Percentiles rank a stretch among this genome's conserved stretches.
These are phyloP conservation scores for Xylocopa sonorina DNA, from an alignment of 1,140 invertebrate genomes.

Conservation along the genomic window DNA sequence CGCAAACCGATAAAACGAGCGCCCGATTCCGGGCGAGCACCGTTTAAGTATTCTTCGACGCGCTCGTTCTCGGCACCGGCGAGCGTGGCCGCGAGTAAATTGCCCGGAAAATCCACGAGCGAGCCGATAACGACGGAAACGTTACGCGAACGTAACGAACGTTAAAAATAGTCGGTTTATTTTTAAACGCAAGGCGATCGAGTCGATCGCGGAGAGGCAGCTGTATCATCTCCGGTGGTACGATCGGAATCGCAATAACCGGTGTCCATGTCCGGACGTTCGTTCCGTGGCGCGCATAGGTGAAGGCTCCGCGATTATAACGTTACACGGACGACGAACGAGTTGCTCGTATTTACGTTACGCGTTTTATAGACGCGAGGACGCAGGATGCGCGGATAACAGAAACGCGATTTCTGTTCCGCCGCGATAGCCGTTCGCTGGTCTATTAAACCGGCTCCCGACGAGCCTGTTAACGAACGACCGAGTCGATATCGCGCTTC, in stretches of 20 bases:
- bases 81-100: background rate
- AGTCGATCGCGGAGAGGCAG: background rate
- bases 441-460: constrained; percentile 7
- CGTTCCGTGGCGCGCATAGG: background rate
- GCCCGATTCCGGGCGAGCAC: too few relatives aligned
- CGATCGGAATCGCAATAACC: background rate
- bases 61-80: background rate
- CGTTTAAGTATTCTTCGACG: background rate
- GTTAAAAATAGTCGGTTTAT: constrained; percentile 39
- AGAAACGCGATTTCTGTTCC: constrained; percentile 9
- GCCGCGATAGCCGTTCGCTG: background rate
- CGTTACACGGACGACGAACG: background rate
- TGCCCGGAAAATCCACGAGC: background rate
- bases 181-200: constrained; percentile 37
- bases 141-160: constrained; percentile 32
- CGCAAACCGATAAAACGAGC: too few relatives aligned
- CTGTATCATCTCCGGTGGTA: background rate
- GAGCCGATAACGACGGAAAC: constrained; percentile 7
- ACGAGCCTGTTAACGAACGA: constrained; percentile 23
- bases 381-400: background rate
- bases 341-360: background rate
- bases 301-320: background rate
- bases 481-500: background rate
- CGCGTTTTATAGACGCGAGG: background rate
- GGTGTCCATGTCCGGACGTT: background rate